Evolutionary conservation across 2,888 invertebrate genomes (phyloP), one percentile per base, ranked within the genome.

Genomic region (Villa cingulata): DNA sequence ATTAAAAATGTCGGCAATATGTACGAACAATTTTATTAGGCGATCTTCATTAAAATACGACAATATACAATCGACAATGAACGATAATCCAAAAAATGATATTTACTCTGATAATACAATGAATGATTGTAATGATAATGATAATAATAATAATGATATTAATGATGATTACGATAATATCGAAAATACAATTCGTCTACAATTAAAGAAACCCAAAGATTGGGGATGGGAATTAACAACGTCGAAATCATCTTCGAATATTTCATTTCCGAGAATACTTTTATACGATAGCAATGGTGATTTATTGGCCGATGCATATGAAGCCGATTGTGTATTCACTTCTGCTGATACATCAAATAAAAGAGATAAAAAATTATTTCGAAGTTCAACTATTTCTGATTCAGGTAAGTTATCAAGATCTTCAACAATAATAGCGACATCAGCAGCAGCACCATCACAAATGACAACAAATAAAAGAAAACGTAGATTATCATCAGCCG

Each of bases 141-240:
- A n/a, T n/a, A n/a, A n/a, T n/a, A 27, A 12, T 15, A 38, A 39
- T 32, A 27, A 27, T 7, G 37, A 40, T 7, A 50, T 46, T 15
- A 38, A 48, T 17, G 44, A 49, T 23, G 55, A 57, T n/a, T 54
- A 56, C 18, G 62, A 63, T 54, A 55, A 59, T 6, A 51, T 63
- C 32, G 57, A 60, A 17, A 73, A 74, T 54, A 62, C 72, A 37
- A 69, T 77, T 2, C 68, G 70, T 46, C 59, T 77, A 19, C 70
- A 74, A 57, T 59, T 77, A 48, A 68, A 70, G 53, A 76, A 76
- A 54, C 77, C 77, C 1, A 67, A 67, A 50, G 65, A 67, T 50
- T 77, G 76, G 75, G 72, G 74, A 54, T 76, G 76, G 75, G 72
- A 76, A 58, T 56, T 77, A 53, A 72, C 73, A 27, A 76, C 76